Evolutionary conservation across 2,888 invertebrate species (phyloP).

Genomic region (Eupithecia pulchellata): DNA sequence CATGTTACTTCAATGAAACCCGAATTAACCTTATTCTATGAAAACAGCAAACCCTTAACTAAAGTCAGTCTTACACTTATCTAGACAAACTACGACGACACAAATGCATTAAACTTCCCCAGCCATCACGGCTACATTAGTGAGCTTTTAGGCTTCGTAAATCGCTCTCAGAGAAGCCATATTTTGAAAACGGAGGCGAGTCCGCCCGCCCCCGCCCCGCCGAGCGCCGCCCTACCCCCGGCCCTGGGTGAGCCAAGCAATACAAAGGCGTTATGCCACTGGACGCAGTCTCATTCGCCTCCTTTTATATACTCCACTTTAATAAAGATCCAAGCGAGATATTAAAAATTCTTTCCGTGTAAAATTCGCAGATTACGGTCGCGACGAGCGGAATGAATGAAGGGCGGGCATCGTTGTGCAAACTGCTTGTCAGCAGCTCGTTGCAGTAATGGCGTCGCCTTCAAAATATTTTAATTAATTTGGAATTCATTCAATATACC

Average conservation of each 20-base stretch:
- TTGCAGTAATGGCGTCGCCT: slow-evolving; percentile 34
- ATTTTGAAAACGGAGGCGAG: slow-evolving; percentile 40
- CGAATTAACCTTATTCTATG: not conserved
- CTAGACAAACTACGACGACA: slow-evolving; percentile 14
- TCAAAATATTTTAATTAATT: slow-evolving; percentile 38
- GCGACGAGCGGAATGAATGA: slow-evolving; percentile 51
- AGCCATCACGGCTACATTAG: slow-evolving; percentile 33
- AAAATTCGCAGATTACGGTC: slow-evolving; percentile 58
- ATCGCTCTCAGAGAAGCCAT: slow-evolving; percentile 37
- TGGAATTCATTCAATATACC: slow-evolving; percentile 26
- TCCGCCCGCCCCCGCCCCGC: slow-evolving; percentile 48
- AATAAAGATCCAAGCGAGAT: slow-evolving; percentile 73
- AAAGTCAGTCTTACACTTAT: not conserved
- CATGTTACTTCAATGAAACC: not conserved
- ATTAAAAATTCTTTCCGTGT: slow-evolving; percentile 76
- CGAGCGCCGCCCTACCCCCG: slow-evolving; percentile 38
- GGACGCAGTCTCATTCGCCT: slow-evolving; percentile 55
- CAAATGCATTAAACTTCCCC: slow-evolving; percentile 25
- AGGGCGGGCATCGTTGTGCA: slow-evolving; percentile 62
- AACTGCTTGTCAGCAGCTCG: slow-evolving; percentile 48
- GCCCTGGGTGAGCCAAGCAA: slow-evolving; percentile 44
- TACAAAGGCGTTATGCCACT: slow-evolving; percentile 65
- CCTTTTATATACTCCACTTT: slow-evolving; percentile 65
- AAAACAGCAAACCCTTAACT: not conserved
- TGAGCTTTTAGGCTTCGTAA: slow-evolving; percentile 36